A percentile compares a stretch with the other conserved stretches of the same genome.
Evolutionary conservation across 2,888 invertebrate species (phyloP).

Genomic region (Plebejus argus): DNA sequence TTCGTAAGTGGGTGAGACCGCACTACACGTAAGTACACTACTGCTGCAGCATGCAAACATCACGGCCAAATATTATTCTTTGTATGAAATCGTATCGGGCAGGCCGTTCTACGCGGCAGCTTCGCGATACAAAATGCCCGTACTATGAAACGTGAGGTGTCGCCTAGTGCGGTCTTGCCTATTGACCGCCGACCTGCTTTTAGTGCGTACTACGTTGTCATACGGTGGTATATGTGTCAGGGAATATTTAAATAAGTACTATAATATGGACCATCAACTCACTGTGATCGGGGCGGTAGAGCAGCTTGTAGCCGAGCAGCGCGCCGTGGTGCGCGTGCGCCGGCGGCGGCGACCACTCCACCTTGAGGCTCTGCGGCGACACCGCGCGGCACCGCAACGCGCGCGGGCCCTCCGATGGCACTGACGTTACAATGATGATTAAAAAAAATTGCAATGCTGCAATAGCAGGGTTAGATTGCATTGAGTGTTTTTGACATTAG

Average conservation of each 20-base stretch:
- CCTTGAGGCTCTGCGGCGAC: conserved; percentile 89
- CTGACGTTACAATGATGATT: conserved; percentile 56
- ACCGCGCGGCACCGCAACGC: conserved; percentile 87
- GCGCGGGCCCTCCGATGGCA: conserved; percentile 89
- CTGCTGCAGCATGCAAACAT: too few species aligned
- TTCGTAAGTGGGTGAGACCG: too few species aligned
- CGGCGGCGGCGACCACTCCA: conserved; percentile 89
- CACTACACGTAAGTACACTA: too few species aligned
- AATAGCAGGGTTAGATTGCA: too few species aligned
- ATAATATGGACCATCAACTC: conserved; percentile 50
- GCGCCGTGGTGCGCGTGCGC: conserved; percentile 87
- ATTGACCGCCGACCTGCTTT: not conserved
- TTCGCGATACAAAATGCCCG: not conserved
- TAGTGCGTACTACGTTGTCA: too few species aligned
- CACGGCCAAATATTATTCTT: too few species aligned
- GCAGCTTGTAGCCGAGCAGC: conserved; percentile 91
- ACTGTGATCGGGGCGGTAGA: conserved; percentile 85
- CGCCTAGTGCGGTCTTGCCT: not conserved
- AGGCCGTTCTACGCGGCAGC: too few species aligned
- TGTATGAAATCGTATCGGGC: too few species aligned
- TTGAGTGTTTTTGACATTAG: too few species aligned
- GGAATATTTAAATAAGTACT: too few species aligned
- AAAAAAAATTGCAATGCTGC: too few species aligned
- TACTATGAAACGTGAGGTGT: not conserved
- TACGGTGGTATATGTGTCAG: too few species aligned